Percentiles rank a stretch among this genome's conserved stretches.
phyloP scores from a whole-genome alignment of 2,888 invertebrate genomes.

The Biston betularia region DNA sequence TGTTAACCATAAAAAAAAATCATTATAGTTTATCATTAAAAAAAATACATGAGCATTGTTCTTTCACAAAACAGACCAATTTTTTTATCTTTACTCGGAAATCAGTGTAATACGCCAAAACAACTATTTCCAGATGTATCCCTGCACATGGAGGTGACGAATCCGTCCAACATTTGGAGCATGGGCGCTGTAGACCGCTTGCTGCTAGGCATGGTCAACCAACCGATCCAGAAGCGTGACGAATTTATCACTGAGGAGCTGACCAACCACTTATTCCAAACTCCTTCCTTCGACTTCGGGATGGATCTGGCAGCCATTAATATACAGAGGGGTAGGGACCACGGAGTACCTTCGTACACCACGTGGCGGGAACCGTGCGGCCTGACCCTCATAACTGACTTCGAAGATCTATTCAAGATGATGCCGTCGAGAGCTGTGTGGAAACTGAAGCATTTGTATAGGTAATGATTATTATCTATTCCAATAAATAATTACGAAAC shows the following conservation, averaged over 20 bases:
- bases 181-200: constrained; percentile 93
- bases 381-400: constrained; percentile 87
- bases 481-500: background rate
- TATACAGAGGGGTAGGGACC: constrained; percentile 94
- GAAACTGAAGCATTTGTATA: constrained; percentile 87
- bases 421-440: constrained; percentile 88
- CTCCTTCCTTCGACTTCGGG: constrained; percentile 89
- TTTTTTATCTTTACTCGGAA: too few relatives aligned
- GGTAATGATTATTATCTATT: constrained; percentile 54
- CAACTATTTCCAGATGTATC: constrained; percentile 88
- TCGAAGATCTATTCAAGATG: constrained; percentile 90
- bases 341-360: constrained; percentile 93
- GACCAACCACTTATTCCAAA: constrained; percentile 94
- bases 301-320: constrained; percentile 96
- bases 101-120: too few relatives aligned
- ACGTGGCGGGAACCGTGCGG: constrained; percentile 93
- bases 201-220: constrained; percentile 91
- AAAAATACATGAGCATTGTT: too few relatives aligned
- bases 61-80: too few relatives aligned
- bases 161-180: constrained; percentile 90
- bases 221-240: constrained; percentile 92
- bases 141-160: constrained; percentile 91
- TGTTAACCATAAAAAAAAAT: too few relatives aligned
- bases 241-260: constrained; percentile 93
- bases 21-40: too few relatives aligned